These are phyloP conservation scores for Bombycilla garrulus DNA, from an alignment of 2,113 vertebrate genomes.

Conservation along the genomic window DNA sequence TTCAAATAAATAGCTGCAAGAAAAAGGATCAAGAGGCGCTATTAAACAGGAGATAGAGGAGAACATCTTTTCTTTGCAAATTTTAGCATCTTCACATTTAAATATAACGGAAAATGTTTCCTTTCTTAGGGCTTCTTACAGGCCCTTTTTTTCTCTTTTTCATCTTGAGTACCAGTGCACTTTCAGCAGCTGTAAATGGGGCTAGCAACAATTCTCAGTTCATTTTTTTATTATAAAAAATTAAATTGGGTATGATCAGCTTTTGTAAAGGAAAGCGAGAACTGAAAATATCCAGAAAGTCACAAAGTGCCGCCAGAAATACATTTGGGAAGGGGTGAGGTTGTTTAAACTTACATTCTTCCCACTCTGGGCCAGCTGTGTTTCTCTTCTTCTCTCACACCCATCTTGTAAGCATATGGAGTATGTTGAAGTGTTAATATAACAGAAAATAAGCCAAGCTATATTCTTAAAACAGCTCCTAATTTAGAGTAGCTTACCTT, in stretches of 20 bases:
- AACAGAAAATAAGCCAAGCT: conserved; percentile 24
- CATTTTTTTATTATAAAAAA: conserved; percentile 44
- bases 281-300: conserved; percentile 62
- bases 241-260: conserved; percentile 46
- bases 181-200: conserved; percentile 16
- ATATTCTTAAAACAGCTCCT: conserved; percentile 35
- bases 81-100: background rate
- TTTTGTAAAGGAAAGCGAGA: conserved; percentile 50
- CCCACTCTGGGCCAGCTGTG: conserved; percentile 50
- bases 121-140: background rate
- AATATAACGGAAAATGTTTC: background rate
- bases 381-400: conserved; percentile 49
- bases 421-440: conserved; percentile 59
- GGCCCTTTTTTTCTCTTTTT: background rate
- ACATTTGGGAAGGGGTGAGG: conserved; percentile 60
- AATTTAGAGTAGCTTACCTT: conserved; percentile 23
- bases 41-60: background rate
- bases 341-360: conserved; percentile 59
- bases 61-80: background rate
- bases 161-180: background rate
- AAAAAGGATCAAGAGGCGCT: background rate
- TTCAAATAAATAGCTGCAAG: background rate
- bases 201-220: conserved; percentile 30
- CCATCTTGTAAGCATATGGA: conserved; percentile 66
- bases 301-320: conserved; percentile 43